Conservation (phyloP, 2,888 invertebrate species). For the Campoplex capitator region DNA sequence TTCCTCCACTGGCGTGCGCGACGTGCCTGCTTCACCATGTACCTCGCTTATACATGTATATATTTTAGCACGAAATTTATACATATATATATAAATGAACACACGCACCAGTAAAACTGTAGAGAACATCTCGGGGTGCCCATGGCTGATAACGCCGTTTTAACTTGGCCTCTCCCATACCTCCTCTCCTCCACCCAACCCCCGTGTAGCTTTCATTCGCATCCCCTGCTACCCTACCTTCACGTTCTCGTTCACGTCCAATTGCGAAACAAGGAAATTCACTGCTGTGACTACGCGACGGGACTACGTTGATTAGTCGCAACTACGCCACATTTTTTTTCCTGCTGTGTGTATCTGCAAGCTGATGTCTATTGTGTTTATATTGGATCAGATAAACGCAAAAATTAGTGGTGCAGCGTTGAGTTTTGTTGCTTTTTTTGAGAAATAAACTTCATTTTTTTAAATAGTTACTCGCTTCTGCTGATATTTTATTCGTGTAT, state of each 20-base stretch:
- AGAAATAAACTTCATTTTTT: not conserved
- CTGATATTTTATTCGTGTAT: not conserved
- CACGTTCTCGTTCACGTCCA: constrained; percentile 65
- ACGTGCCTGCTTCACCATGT: constrained; percentile 66
- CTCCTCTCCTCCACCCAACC: constrained; percentile 25
- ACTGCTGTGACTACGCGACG: constrained; percentile 68
- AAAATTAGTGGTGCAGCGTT: not conserved
- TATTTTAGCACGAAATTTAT: not conserved
- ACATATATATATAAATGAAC: constrained; percentile 16
- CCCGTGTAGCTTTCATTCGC: constrained; percentile 45
- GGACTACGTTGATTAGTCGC: constrained; percentile 70
- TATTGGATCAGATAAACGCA: constrained; percentile 15
- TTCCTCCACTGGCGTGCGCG: constrained; percentile 66
- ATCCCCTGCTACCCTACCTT: constrained; percentile 45
- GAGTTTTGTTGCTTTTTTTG: not conserved
- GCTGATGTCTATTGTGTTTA: constrained; percentile 26
- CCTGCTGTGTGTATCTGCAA: constrained; percentile 4
- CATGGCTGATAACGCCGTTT: constrained; percentile 76
- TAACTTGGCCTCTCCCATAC: constrained; percentile 72
- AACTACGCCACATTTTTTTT: constrained; percentile 41
- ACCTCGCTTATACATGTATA: constrained; percentile 53
- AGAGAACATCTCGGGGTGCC: constrained; percentile 66
- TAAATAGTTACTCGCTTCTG: not conserved
- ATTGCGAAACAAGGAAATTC: constrained; percentile 67
- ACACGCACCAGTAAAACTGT: constrained; percentile 42